Evolutionary conservation across 2,888 invertebrate genomes (phyloP), one percentile per base, ranked within the genome.

Genomic region (Ligdia adustata): DNA sequence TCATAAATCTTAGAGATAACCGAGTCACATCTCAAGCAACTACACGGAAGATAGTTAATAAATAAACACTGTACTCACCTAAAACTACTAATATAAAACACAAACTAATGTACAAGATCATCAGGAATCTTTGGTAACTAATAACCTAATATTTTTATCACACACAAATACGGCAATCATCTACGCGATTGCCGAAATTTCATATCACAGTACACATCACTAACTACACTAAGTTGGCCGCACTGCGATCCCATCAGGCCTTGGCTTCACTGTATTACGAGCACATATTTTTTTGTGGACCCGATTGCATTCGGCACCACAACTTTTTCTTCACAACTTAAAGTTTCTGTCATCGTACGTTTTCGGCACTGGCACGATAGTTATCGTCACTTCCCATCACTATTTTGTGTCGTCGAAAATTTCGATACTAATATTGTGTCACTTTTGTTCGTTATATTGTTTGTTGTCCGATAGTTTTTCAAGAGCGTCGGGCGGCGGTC

Each of bases 11-110:
- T 59, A 50, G 27, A 62, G 75, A 81, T 79, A 79, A 69, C 67
- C 60, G 31, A 55, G 52, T 57, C 50, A 55, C 48, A 54, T 35
- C 13, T 9, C 43, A 37, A 58, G 60, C 57, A 62, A 53, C 54
- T 45, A 54, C 24, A 39, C 51, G 43, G 27, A 9, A n/a, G 52
- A 24, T 26, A 38, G 45, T n/a, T 22, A 22, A 22, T 22, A 6
- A 22, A 50, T 55, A 47, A 61, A 57, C 62, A 60, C 27, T 62
- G 57, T 65, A 89, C 90, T 90, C 63, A 90, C 90, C 90, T 90
- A 90, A 87, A 80, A 90, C 90, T 89, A 90, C 87, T 82, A 90
- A 82, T 89, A 90, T 90, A 82, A 90, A 90, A 87, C 90, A 90
- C 85, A 90, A 82, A 82, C 83, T 88, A 85, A 90, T 90, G 81